Conservation (phyloP, 53 echinoderm and acorn worm species). For the Stichopus horrens region DNA sequence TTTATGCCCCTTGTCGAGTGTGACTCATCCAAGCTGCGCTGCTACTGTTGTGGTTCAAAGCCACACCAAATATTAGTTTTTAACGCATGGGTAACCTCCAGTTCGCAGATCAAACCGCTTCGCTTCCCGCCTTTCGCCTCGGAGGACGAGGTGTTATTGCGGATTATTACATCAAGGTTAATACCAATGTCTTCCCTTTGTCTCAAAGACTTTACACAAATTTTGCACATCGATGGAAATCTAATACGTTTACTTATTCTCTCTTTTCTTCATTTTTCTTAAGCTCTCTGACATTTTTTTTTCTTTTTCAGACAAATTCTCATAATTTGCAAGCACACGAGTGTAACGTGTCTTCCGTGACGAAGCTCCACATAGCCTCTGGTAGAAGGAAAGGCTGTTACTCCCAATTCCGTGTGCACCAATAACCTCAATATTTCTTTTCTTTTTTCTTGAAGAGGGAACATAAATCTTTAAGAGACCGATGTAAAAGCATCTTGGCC, state of each 20-base stretch:
- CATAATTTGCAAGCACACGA: background rate
- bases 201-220: background rate
- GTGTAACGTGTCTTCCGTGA: background rate
- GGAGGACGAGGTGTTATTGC: background rate
- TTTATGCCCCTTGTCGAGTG: background rate
- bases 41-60: background rate
- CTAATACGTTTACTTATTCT: background rate
- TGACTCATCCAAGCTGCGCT: background rate
- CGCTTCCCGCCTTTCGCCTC: background rate
- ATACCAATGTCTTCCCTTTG: background rate
- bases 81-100: background rate
- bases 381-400: background rate
- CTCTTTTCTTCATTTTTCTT: background rate
- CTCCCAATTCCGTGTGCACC: slow-evolving; percentile 17
- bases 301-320: background rate
- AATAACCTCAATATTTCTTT: slow-evolving; percentile 12
- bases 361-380: background rate
- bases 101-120: background rate
- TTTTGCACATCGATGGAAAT: slow-evolving; percentile 3
- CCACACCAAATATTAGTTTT: background rate
- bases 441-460: background rate
- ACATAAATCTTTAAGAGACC: background rate
- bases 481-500: background rate
- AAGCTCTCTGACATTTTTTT: background rate
- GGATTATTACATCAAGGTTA: background rate